phyloP scores from a whole-genome alignment of 2,797 vertebrate species.

The Manis crassicaudata region DNA sequence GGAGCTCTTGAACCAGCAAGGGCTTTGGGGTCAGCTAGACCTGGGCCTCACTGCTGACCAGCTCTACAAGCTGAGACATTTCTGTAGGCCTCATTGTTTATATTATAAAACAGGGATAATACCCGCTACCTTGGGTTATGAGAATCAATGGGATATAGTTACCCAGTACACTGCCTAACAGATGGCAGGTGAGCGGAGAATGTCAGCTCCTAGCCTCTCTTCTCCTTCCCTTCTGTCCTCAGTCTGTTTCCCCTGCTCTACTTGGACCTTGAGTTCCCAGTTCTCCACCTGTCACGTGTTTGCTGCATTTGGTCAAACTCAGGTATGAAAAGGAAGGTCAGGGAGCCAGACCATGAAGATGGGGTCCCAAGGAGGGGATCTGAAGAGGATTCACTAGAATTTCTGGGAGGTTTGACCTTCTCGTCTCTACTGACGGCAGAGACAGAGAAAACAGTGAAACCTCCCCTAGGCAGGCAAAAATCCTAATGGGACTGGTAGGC shows the following conservation, averaged over 20 bases:
- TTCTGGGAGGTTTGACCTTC: not conserved
- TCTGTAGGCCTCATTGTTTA: not conserved
- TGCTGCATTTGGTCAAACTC: not conserved
- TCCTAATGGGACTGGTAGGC: not conserved
- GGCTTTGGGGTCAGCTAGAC: not conserved
- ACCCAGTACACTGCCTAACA: not conserved
- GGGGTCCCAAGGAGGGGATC: not conserved
- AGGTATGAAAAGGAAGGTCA: not conserved
- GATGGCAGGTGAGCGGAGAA: not conserved
- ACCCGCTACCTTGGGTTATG: fast-evolving
- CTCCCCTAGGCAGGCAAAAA: too few relatives aligned
- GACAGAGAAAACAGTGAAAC: not conserved
- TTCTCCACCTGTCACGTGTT: not conserved
- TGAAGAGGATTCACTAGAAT: not conserved
- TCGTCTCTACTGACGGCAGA: not conserved
- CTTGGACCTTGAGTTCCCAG: not conserved
- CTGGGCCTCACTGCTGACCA: not conserved
- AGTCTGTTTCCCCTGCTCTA: not conserved
- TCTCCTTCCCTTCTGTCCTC: not conserved
- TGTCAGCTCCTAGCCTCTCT: not conserved
- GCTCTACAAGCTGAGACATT: not conserved
- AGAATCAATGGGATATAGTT: not conserved
- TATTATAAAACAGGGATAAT: not conserved
- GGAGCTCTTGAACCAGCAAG: not conserved
- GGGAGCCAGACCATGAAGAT: not conserved